Conservation (phyloP, 2,797 vertebrate genomes). For the Oreonectes daqikongensis region DNA sequence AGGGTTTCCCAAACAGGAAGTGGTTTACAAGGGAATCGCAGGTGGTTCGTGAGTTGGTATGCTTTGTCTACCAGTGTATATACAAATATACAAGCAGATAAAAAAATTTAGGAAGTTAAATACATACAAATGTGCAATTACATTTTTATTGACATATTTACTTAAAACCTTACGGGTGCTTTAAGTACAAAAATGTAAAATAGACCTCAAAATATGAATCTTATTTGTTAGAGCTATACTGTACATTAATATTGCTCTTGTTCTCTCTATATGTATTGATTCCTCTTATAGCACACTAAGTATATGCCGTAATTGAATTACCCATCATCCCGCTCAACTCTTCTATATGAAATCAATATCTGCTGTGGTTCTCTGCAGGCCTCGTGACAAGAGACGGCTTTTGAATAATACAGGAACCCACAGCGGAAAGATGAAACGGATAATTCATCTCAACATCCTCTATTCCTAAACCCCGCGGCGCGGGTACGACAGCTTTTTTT, state of each 20-base stretch:
- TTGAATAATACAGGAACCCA: constrained; percentile 31
- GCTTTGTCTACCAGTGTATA: no score
- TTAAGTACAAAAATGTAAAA: no score
- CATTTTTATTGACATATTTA: no score
- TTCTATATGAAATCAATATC: neutral
- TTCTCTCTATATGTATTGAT: neutral
- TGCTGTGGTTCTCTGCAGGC: neutral
- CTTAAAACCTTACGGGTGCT: no score
- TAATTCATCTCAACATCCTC: constrained; percentile 11
- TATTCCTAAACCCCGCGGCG: neutral
- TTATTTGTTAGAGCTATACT: constrained; percentile 5
- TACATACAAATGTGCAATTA: no score
- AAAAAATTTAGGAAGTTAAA: no score
- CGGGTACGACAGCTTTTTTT: constrained; percentile 38
- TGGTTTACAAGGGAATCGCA: no score
- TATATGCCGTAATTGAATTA: constrained; percentile 2
- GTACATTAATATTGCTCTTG: neutral
- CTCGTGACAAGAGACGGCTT: neutral
- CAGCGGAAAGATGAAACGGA: constrained; percentile 11
- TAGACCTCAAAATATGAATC: no score
- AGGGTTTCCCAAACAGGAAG: no score
- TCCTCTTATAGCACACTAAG: neutral
- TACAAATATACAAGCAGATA: no score
- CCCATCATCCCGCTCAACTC: neutral
- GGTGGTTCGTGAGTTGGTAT: no score